Percentiles rank a stretch among this genome's conserved stretches.
phyloP scores from a whole-genome alignment of 2,888 invertebrate genomes.

The Gastrophysa polygoni region DNA sequence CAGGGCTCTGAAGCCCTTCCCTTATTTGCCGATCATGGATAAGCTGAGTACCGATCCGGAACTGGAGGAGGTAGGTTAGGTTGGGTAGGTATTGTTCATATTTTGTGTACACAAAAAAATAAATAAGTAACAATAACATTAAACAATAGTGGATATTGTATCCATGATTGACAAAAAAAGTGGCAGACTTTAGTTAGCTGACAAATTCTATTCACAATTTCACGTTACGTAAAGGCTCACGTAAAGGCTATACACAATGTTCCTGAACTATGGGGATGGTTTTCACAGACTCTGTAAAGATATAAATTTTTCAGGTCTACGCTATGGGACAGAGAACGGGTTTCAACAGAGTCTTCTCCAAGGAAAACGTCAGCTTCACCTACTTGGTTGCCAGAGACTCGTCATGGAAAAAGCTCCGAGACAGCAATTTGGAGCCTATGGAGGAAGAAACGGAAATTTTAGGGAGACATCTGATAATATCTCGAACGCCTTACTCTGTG shows the following conservation, averaged over 20 bases:
- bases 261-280: too few species aligned
- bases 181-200: too few species aligned
- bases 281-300: too few species aligned
- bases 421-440: slow-evolving; percentile 29
- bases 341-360: slow-evolving; percentile 77
- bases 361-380: slow-evolving; percentile 71
- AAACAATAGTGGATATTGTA: too few species aligned
- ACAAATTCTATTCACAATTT: too few species aligned
- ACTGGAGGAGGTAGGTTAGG: slow-evolving; percentile 78
- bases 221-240: too few species aligned
- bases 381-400: slow-evolving; percentile 88
- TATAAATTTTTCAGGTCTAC: too few species aligned
- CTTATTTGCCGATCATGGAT: slow-evolving; percentile 80
- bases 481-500: slow-evolving; percentile 75
- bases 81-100: too few species aligned
- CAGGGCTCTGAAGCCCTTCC: slow-evolving; percentile 81
- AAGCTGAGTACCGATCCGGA: slow-evolving; percentile 84
- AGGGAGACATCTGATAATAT: slow-evolving; percentile 84
- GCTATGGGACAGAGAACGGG: slow-evolving; percentile 72
- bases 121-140: too few species aligned
- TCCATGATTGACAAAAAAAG: too few species aligned
- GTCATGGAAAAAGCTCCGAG: slow-evolving; percentile 72
- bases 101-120: too few species aligned
- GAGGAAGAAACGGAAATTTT: slow-evolving; percentile 74
- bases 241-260: too few species aligned